Conservation (phyloP, 2,888 invertebrate species). For the Athetis lepigone region DNA sequence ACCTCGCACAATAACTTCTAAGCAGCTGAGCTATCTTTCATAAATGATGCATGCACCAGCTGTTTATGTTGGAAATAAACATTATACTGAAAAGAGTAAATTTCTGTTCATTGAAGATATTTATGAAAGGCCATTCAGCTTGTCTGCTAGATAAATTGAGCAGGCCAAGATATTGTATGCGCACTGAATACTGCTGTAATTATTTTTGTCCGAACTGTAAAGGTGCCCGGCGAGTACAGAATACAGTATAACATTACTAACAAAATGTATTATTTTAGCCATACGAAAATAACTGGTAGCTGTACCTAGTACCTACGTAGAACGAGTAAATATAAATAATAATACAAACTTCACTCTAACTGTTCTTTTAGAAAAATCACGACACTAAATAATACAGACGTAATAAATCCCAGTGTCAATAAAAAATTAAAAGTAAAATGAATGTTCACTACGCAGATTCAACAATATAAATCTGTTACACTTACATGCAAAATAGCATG, state of each 20-base stretch:
- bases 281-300: not conserved
- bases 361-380: slow-evolving; percentile 8
- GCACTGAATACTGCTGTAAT: slow-evolving; percentile 15
- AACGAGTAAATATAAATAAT: no score
- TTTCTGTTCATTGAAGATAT: slow-evolving; percentile 8
- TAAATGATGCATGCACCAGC: slow-evolving; percentile 3
- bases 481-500: slow-evolving; percentile 35
- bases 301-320: not conserved
- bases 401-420: not conserved
- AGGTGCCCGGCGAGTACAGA: slow-evolving; percentile 20
- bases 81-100: not conserved
- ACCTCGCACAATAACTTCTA: slow-evolving; percentile 9
- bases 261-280: not conserved
- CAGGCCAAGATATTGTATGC: slow-evolving; percentile 10
- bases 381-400: slow-evolving; percentile 14
- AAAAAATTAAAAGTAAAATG: slow-evolving; percentile 9
- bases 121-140: slow-evolving; percentile 6
- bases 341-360: not conserved
- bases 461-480: slow-evolving; percentile 28
- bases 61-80: slow-evolving; percentile 14
- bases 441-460: slow-evolving; percentile 25
- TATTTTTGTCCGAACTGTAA: slow-evolving; percentile 29
- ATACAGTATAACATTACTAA: slow-evolving; percentile 4
- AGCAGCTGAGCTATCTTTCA: slow-evolving; percentile 1
- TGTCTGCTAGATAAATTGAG: slow-evolving; percentile 2